A percentile compares a stretch with the other conserved stretches of the same genome.
phyloP scores from a whole-genome alignment of 2,113 vertebrate genomes.

The Phyllostomus discolor region DNA sequence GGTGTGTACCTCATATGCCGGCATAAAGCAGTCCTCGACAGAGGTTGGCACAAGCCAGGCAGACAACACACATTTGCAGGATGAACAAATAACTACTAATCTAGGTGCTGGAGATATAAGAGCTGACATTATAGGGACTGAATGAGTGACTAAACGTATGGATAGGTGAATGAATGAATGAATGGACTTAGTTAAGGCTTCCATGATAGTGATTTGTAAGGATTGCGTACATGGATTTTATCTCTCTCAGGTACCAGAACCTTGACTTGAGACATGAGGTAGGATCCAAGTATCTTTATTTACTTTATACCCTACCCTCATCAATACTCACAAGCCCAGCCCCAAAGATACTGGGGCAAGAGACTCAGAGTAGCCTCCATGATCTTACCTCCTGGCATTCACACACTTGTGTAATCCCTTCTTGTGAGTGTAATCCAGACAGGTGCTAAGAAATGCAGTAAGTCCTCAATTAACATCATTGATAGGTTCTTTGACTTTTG shows the following conservation, averaged over 20 bases:
- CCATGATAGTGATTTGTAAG: neutral
- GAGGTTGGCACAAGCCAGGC: neutral
- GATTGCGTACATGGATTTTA: neutral
- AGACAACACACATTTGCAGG: neutral
- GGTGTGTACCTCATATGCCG: accelerated
- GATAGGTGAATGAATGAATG: neutral
- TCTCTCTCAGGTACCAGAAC: neutral
- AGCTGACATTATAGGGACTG: neutral
- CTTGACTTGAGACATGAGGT: neutral
- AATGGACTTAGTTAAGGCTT: neutral
- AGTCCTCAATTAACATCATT: neutral
- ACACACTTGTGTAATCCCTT: neutral
- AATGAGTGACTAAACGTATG: neutral
- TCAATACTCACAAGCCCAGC: neutral
- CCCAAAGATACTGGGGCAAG: neutral
- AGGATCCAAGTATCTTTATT: neutral
- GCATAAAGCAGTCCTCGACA: neutral
- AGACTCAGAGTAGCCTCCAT: neutral
- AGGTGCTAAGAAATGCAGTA: neutral
- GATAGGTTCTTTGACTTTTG: no score
- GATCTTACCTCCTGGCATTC: neutral
- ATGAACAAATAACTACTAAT: neutral
- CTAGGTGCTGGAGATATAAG: neutral
- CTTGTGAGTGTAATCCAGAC: neutral
- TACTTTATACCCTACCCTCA: neutral